These are phyloP conservation scores for Percopsis omiscomaycus DNA, from an alignment of 2,797 vertebrate species.

Conservation along the genomic window DNA sequence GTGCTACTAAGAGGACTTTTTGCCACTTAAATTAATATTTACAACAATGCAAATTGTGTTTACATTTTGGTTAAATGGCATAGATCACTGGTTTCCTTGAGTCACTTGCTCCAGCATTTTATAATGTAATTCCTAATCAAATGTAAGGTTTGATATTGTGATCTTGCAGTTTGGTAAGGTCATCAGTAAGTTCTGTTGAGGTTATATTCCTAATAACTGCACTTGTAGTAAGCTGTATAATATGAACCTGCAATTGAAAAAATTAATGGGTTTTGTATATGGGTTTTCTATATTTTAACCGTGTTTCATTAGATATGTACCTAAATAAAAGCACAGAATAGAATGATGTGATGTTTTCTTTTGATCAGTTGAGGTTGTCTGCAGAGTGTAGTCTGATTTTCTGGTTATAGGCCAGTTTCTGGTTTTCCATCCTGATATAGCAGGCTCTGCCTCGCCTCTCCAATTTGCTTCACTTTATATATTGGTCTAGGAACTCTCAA, in stretches of 20 bases:
- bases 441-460: too few species aligned
- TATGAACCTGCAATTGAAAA: too few species aligned
- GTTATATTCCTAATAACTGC: too few species aligned
- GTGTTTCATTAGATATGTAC: constrained; percentile 40
- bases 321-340: constrained; percentile 34
- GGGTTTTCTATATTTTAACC: constrained; percentile 31
- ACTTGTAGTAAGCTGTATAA: too few species aligned
- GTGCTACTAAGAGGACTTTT: constrained; percentile 20
- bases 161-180: constrained; percentile 14
- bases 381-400: too few species aligned
- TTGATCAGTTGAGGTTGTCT: neutral
- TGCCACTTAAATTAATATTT: constrained; percentile 57
- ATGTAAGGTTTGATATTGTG: constrained; percentile 9
- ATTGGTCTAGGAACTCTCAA: too few species aligned
- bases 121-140: constrained; percentile 27
- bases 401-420: too few species aligned
- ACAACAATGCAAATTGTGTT: constrained; percentile 53
- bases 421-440: too few species aligned
- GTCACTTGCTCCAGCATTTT: constrained; percentile 61
- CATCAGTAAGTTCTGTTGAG: too few species aligned
- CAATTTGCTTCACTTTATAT: too few species aligned
- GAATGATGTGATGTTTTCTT: neutral
- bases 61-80: constrained; percentile 44
- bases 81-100: constrained; percentile 44
- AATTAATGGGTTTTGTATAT: constrained; percentile 38